phyloP scores from a whole-genome alignment of 2,113 vertebrate genomes.

The Calypte anna region DNA sequence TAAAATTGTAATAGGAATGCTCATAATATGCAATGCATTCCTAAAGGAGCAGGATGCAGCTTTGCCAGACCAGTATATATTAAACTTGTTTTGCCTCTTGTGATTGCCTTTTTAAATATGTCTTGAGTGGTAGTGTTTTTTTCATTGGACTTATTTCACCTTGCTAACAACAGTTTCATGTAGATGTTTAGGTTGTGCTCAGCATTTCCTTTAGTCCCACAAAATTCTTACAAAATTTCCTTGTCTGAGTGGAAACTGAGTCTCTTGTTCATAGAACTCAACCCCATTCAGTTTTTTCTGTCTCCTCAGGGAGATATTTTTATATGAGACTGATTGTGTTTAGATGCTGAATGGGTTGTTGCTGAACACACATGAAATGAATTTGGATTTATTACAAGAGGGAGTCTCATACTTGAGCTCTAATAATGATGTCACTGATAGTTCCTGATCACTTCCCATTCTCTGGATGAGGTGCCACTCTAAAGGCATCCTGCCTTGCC shows the following conservation, averaged over 20 bases:
- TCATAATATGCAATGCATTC: slow-evolving; percentile 7
- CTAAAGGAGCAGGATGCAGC: slow-evolving; percentile 16
- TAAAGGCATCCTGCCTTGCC: background rate
- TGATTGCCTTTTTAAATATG: slow-evolving; percentile 14
- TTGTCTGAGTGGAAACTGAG: background rate
- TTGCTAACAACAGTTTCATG: background rate
- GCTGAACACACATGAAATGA: background rate
- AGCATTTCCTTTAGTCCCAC: background rate
- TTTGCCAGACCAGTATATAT: background rate
- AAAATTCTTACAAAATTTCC: background rate
- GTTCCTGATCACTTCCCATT: background rate
- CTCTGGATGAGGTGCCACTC: background rate
- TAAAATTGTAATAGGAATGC: slow-evolving; percentile 44
- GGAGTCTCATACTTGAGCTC: background rate
- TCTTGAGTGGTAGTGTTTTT: background rate
- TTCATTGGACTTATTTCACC: background rate
- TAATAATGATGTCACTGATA: background rate
- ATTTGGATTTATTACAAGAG: background rate
- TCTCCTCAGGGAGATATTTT: background rate
- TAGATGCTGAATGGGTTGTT: background rate
- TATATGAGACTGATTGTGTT: background rate
- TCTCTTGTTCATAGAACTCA: background rate
- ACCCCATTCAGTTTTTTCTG: background rate
- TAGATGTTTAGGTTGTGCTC: background rate
- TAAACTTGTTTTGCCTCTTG: slow-evolving; percentile 43